Conservation (phyloP, 30 jellyfish, hydroid and myxozoan genomes). For the Haliclystus octoradiatus region DNA sequence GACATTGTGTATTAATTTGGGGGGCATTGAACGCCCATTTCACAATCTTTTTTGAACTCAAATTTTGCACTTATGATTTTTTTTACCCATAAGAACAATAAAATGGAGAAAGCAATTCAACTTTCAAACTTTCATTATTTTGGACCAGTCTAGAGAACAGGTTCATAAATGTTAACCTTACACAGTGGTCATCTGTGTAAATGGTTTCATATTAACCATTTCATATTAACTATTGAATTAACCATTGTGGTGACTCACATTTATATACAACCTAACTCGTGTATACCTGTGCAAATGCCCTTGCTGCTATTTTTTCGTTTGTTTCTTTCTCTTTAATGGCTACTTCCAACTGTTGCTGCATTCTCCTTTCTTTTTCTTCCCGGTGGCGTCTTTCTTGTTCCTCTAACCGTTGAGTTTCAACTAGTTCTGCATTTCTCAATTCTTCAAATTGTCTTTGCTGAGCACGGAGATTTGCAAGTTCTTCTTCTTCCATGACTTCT, state of each 20-base stretch:
- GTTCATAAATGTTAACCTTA: background rate
- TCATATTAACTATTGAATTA: background rate
- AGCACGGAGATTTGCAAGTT: slow-evolving; percentile 75
- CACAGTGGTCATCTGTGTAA: background rate
- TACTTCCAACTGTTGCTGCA: slow-evolving; percentile 85
- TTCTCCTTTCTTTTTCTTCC: slow-evolving; percentile 88
- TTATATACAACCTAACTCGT: background rate
- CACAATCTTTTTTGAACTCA: background rate
- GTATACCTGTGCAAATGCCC: slow-evolving; percentile 98
- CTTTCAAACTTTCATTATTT: no score
- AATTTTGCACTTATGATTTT: background rate
- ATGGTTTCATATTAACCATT: background rate
- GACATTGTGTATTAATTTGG: no score
- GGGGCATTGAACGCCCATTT: background rate
- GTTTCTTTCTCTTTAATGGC: slow-evolving; percentile 77
- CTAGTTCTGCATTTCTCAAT: slow-evolving; percentile 79
- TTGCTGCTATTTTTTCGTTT: slow-evolving; percentile 74
- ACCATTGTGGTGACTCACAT: no score
- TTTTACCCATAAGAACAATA: no score
- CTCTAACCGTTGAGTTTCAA: slow-evolving; percentile 83
- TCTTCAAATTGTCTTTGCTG: slow-evolving; percentile 93
- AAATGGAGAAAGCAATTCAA: no score
- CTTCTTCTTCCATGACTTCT: slow-evolving; percentile 97
- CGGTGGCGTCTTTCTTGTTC: slow-evolving; percentile 94
- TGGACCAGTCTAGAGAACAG: no score